Base-by-base conservation (phyloP, 1,140 invertebrate species). In the Drosophila pectinifera region DNA sequence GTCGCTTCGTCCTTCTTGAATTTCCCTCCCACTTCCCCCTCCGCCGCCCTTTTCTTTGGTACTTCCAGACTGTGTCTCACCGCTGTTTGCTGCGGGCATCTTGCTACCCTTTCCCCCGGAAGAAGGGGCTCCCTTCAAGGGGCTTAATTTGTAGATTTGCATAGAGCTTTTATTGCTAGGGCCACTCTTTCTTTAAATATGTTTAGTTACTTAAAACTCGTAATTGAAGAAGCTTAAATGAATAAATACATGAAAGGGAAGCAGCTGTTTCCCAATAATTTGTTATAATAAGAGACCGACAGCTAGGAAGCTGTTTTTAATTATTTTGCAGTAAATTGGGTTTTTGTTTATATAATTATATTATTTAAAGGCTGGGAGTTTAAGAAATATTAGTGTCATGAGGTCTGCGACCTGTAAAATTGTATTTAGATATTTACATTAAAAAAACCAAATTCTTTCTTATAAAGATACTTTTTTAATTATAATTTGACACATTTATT, bases 21-120 rank as follows among this genome's bases (percentile, higher is more conserved):
- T 36, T 53, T 22, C 31, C 13, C 49, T 22, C 18, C 18, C 48
- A 36, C n/a, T n/a, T 1, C 16, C 42, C 14, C n/a, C 8, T 10
- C 24, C 18, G 3, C 20, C 20, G 20, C 26, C 36, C 22, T 4
- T 31, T 63, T 31, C 57, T 51, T 57, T 57, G 49, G 26, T 70
- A 31, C 64, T 48, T 53, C 5, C 34, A 22, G 26, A 26, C 51
- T 48, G 42, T 39, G 42, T 70, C 68, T 70, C 46, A 26, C 26
- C 68, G 64, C 64, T 61, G 28, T 55, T 78, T 53, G 39, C 76
- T 79, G 38, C 22, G 48, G 22, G 67, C 64, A 48, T 70, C 63
- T 56, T 34, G 20, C 20, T 69, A 70, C 67, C 51, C 67, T 69
- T 51, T 38, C 14, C 16, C 11, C 18, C 18, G 4, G 0, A 31